phyloP scores from a whole-genome alignment of 2,888 invertebrate genomes.

The Corbicula japonica region DNA sequence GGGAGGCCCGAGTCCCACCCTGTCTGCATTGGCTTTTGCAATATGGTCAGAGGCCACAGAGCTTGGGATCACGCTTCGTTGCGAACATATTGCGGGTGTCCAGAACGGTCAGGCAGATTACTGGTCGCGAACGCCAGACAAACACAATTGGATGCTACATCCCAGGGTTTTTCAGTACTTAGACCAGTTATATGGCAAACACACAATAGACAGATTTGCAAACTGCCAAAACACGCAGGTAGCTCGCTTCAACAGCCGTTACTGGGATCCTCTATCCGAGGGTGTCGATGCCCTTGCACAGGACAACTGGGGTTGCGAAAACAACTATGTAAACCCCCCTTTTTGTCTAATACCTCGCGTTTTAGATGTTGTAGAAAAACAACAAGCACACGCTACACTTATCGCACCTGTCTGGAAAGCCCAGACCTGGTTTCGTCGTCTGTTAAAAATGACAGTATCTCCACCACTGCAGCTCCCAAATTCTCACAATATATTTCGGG shows the following conservation, averaged over 20 bases:
- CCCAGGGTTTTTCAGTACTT: neutral
- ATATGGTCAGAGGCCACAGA: slow-evolving; percentile 29
- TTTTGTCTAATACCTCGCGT: slow-evolving; percentile 24
- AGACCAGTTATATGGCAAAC: slow-evolving; percentile 19
- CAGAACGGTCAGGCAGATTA: slow-evolving; percentile 20
- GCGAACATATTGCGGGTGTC: slow-evolving; percentile 11
- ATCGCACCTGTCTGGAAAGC: slow-evolving; percentile 34
- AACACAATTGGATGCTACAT: slow-evolving; percentile 24
- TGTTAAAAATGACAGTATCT: neutral
- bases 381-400: too few species aligned
- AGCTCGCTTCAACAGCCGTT: too few species aligned
- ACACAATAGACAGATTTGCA: slow-evolving; percentile 12
- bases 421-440: slow-evolving; percentile 11
- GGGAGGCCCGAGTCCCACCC: slow-evolving; percentile 14
- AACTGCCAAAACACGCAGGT: neutral
- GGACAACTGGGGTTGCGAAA: slow-evolving; percentile 16
- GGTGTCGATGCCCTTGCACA: slow-evolving; percentile 28
- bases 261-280: too few species aligned
- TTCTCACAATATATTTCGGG: neutral
- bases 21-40: slow-evolving; percentile 16
- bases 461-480: slow-evolving; percentile 1
- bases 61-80: slow-evolving; percentile 4
- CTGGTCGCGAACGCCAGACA: slow-evolving; percentile 22
- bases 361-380: slow-evolving; percentile 12
- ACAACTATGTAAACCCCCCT: too few species aligned